Conservation (phyloP, 2,113 vertebrate species). For the Lagopus muta region DNA sequence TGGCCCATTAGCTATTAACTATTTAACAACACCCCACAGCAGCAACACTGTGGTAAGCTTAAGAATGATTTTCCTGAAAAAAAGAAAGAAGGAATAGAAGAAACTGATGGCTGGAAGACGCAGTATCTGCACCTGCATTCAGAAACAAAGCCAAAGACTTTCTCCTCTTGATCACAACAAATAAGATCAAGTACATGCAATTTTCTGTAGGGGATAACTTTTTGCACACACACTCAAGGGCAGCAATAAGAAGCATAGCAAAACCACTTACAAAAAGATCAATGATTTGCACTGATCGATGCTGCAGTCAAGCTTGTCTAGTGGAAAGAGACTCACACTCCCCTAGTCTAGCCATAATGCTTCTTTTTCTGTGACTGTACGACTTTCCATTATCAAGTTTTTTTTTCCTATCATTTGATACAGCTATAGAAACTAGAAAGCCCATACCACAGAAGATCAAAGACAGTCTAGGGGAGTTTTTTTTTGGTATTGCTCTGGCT, state of each 20-base stretch:
- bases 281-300: not conserved
- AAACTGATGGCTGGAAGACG: not conserved
- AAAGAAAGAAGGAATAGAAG: not conserved
- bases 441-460: not conserved
- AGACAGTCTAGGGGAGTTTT: not conserved
- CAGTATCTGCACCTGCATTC: not conserved
- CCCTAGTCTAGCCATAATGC: not conserved
- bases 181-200: not conserved
- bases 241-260: not conserved
- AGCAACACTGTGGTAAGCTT: not conserved
- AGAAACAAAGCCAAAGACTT: not conserved
- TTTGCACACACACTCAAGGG: not conserved
- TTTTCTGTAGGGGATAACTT: not conserved
- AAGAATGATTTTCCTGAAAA: not conserved
- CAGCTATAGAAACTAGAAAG: not conserved
- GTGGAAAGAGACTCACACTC: not conserved
- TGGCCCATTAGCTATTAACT: not conserved
- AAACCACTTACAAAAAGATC: not conserved
- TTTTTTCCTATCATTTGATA: not conserved
- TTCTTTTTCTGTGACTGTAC: not conserved
- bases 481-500: not conserved
- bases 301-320: not conserved
- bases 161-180: not conserved
- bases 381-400: not conserved
- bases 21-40: not conserved